These are phyloP conservation scores for Epizoanthus scotinus DNA, from an alignment of 92 coral and sea anemone species.

Conservation along the genomic window DNA sequence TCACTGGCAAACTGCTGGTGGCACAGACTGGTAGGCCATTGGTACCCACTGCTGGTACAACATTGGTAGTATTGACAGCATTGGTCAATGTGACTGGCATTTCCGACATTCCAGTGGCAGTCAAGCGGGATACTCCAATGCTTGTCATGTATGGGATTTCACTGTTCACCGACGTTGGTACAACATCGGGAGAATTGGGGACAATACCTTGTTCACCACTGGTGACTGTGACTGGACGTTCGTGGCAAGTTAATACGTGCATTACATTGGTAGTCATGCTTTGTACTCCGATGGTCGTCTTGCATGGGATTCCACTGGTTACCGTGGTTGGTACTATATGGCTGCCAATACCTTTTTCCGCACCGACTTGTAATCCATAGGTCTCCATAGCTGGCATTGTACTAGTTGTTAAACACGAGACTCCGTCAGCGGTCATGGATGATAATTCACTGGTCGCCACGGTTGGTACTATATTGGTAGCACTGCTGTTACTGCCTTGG, in stretches of 20 bases:
- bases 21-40: not conserved
- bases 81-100: not conserved
- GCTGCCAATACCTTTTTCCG: no score
- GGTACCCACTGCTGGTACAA: not conserved
- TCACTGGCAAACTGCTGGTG: not conserved
- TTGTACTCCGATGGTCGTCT: not conserved
- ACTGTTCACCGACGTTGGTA: not conserved
- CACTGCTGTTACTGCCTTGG: no score
- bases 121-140: not conserved
- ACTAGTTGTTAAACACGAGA: no score
- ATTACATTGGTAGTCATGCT: no score
- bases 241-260: no score
- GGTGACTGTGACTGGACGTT: not conserved
- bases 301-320: not conserved
- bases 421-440: no score
- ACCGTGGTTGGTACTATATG: not conserved
- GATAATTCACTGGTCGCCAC: not conserved
- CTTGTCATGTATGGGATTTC: not conserved
- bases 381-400: no score
- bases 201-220: not conserved
- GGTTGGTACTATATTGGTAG: no score
- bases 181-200: not conserved
- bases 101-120: no score
- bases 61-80: not conserved
- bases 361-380: no score